Percentiles rank a stretch among this genome's conserved stretches.
Evolutionary conservation across 2,797 vertebrate genomes (phyloP).

Genomic region (Hyperoplus lanceolatus): DNA sequence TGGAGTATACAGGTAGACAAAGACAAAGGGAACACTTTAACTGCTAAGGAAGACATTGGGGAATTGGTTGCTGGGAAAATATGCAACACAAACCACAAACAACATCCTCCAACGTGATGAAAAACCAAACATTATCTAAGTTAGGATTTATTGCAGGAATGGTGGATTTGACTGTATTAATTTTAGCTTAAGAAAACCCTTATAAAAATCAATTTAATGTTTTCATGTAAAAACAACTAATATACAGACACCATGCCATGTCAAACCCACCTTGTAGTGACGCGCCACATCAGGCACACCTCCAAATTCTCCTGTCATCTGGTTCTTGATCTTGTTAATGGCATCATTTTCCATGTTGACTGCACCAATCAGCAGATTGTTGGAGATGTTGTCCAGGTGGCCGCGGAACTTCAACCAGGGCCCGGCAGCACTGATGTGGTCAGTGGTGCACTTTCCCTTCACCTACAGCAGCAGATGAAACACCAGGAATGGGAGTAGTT

Average conservation of each 20-base stretch:
- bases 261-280: slow-evolving; percentile 91
- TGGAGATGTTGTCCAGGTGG: slow-evolving; percentile 98
- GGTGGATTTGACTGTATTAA: background rate
- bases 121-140: background rate
- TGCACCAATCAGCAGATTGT: slow-evolving; percentile 96
- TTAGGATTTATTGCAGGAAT: background rate
- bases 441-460: slow-evolving; percentile 97
- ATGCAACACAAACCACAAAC: background rate
- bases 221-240: background rate
- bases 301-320: slow-evolving; percentile 91
- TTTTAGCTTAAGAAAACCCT: background rate
- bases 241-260: background rate
- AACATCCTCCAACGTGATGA: background rate
- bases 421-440: slow-evolving; percentile 96
- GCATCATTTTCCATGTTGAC: slow-evolving; percentile 94
- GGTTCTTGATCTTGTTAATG: slow-evolving; percentile 92
- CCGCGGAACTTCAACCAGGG: slow-evolving; percentile 98
- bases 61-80: background rate
- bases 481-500: background rate
- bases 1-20: slow-evolving; percentile 51
- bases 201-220: background rate
- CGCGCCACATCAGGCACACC: slow-evolving; percentile 95
- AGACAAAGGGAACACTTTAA: slow-evolving; percentile 4
- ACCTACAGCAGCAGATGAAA: slow-evolving; percentile 87
- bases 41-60: background rate